These are phyloP conservation scores for Clivina fossor DNA, from an alignment of 2,888 invertebrate species.

Conservation along the genomic window DNA sequence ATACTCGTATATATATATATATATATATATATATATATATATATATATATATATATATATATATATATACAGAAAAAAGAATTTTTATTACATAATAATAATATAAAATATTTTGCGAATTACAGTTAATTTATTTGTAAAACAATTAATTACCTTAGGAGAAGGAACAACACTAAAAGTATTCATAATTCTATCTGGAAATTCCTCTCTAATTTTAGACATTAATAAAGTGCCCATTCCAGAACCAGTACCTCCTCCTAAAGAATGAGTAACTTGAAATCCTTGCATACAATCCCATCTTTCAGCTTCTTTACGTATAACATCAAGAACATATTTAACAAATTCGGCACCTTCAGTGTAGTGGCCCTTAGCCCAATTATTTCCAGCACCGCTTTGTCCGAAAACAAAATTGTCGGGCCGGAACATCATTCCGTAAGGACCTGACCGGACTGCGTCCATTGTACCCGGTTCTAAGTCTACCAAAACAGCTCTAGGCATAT, in stretches of 20 bases:
- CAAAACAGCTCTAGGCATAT: conserved; percentile 72
- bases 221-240: conserved; percentile 80
- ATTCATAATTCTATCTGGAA: conserved; percentile 81
- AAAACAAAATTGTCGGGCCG: conserved; percentile 76
- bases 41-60: no score
- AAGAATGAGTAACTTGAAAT: conserved; percentile 76
- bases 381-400: conserved; percentile 66
- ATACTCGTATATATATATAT: no score
- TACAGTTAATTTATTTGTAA: no score
- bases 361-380: conserved; percentile 71
- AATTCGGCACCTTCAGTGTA: conserved; percentile 81
- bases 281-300: conserved; percentile 77
- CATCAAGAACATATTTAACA: conserved; percentile 71
- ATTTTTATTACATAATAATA: no score
- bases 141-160: conserved; percentile 71
- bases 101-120: no score
- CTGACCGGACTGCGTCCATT: conserved; percentile 72
- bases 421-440: conserved; percentile 68
- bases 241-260: conserved; percentile 81
- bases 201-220: conserved; percentile 80
- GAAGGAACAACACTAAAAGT: conserved; percentile 82
- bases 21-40: no score
- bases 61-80: no score
- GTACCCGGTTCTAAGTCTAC: conserved; percentile 79
- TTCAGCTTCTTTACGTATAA: conserved; percentile 71